Conservation (phyloP, 2,113 vertebrate species). For the Egretta garzetta region DNA sequence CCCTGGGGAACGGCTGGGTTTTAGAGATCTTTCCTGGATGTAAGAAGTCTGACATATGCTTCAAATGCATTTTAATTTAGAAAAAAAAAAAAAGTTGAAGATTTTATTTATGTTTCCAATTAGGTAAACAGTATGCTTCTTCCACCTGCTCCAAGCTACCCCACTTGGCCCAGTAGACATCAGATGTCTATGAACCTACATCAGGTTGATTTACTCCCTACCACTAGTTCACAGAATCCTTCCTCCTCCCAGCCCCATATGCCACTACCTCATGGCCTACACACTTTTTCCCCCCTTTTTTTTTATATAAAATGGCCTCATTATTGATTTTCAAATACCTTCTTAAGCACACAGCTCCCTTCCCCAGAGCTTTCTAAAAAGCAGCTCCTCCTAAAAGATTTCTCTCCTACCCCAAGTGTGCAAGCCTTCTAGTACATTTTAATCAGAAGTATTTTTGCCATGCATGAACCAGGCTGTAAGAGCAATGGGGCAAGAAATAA, state of each 20-base stretch:
- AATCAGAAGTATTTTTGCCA: neutral
- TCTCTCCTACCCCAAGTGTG: neutral
- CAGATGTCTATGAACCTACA: neutral
- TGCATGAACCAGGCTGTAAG: neutral
- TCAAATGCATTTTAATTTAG: slow-evolving; percentile 39
- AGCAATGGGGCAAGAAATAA: slow-evolving; percentile 34
- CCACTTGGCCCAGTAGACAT: slow-evolving; percentile 32
- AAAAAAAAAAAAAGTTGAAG: slow-evolving; percentile 29
- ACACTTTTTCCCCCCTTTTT: neutral
- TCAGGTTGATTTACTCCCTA: slow-evolving; percentile 27
- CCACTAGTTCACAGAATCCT: neutral
- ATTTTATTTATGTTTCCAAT: slow-evolving; percentile 68
- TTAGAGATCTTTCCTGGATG: slow-evolving; percentile 3
- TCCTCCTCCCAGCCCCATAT: neutral
- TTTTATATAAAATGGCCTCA: neutral
- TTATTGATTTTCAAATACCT: neutral
- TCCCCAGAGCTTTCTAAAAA: neutral
- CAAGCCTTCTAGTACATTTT: neutral
- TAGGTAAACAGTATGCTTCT: slow-evolving; percentile 64
- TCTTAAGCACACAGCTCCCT: neutral
- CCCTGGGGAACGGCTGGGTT: neutral
- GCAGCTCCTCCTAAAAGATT: neutral
- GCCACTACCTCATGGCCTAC: neutral
- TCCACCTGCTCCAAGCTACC: slow-evolving; percentile 56
- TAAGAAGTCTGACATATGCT: slow-evolving; percentile 52